Percentiles rank a stretch among this genome's conserved stretches.
phyloP scores from a whole-genome alignment of 2,113 vertebrate species.

The Nanorana parkeri region DNA sequence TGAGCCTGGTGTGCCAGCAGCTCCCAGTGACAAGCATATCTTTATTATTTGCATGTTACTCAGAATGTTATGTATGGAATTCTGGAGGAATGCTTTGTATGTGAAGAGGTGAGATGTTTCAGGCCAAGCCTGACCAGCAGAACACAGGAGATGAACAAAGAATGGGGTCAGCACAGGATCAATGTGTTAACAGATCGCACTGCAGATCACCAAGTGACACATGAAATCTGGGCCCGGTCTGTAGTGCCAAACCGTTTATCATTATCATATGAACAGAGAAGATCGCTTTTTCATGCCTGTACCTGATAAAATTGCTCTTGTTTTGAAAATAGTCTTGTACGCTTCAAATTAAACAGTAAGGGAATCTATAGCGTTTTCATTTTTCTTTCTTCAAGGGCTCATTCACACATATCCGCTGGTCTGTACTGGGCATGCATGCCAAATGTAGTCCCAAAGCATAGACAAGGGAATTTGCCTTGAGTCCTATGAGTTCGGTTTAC shows the following conservation, averaged over 20 bases:
- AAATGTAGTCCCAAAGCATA: too few relatives aligned
- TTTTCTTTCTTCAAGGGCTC: too few relatives aligned
- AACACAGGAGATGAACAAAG: slow-evolving; percentile 34
- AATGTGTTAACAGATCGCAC: slow-evolving; percentile 37
- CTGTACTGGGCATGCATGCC: too few relatives aligned
- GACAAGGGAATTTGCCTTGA: too few relatives aligned
- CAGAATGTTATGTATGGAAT: slow-evolving; percentile 45
- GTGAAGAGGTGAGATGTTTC: slow-evolving; percentile 10
- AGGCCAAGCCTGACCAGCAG: slow-evolving; percentile 23
- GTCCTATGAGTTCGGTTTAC: too few relatives aligned
- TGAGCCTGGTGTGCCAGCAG: slow-evolving; percentile 26
- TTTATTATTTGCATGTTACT: slow-evolving; percentile 48
- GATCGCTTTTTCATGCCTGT: not conserved
- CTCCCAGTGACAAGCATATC: slow-evolving; percentile 34
- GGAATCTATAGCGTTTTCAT: too few relatives aligned
- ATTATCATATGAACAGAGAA: not conserved
- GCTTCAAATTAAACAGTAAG: too few relatives aligned
- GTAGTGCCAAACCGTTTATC: slow-evolving; percentile 25
- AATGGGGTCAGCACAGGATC: slow-evolving; percentile 33
- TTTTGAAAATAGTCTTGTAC: too few relatives aligned
- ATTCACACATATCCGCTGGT: too few relatives aligned
- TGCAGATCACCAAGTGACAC: slow-evolving; percentile 4
- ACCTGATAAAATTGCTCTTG: too few relatives aligned
- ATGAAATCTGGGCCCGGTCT: not conserved
- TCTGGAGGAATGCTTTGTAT: slow-evolving; percentile 33